These are phyloP conservation scores for Sardina pilchardus DNA, from an alignment of 2,113 vertebrate species.

Conservation along the genomic window DNA sequence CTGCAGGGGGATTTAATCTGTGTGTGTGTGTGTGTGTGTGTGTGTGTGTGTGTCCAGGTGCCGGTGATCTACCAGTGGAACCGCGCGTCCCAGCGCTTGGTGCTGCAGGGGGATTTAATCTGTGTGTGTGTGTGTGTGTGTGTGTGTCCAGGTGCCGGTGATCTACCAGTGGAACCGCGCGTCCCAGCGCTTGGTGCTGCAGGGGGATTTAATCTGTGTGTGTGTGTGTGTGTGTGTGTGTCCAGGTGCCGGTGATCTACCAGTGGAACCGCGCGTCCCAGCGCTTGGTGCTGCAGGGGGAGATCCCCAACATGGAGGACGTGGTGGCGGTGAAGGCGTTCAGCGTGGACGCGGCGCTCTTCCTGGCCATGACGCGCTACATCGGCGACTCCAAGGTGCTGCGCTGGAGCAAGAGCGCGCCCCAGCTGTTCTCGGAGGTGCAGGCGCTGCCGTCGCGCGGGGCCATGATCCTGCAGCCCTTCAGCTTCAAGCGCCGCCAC, in stretches of 20 bases:
- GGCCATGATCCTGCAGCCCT: conserved; percentile 94
- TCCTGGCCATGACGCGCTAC: conserved; percentile 90
- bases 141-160: too few relatives aligned
- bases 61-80: too few relatives aligned
- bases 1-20: too few relatives aligned
- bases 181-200: too few relatives aligned
- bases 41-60: too few relatives aligned
- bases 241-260: conserved; percentile 91
- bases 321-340: conserved; percentile 94
- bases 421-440: conserved; percentile 89
- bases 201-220: too few relatives aligned
- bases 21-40: too few relatives aligned
- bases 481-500: conserved; percentile 86
- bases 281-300: conserved; percentile 87
- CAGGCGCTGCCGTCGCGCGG: conserved; percentile 93
- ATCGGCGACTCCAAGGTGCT: conserved; percentile 96
- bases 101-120: too few relatives aligned
- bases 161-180: too few relatives aligned
- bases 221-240: not conserved
- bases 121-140: not conserved
- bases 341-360: conserved; percentile 83
- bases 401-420: conserved; percentile 81
- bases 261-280: conserved; percentile 91
- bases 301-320: conserved; percentile 97
- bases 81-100: too few relatives aligned